Percentiles rank a stretch among this genome's conserved stretches.
Evolutionary conservation across 2,888 invertebrate species (phyloP).

Genomic region (Eristalis arbustorum): DNA sequence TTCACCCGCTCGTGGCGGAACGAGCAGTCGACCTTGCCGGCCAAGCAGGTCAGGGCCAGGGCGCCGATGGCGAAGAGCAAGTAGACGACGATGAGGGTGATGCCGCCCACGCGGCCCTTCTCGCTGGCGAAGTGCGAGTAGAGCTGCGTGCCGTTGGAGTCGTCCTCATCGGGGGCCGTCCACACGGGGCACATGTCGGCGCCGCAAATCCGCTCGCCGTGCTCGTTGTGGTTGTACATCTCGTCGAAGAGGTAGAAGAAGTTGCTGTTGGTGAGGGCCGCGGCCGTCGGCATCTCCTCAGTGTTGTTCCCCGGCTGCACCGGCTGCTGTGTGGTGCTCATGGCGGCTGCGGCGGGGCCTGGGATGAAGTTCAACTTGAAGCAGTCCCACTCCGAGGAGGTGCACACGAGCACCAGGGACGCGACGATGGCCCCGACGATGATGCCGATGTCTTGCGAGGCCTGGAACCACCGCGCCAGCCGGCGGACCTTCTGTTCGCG

Average conservation of each 20-base stretch:
- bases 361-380: constrained; percentile 57
- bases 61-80: constrained; percentile 80
- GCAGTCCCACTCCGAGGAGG: constrained; percentile 77
- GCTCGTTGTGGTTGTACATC: constrained; percentile 82
- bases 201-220: constrained; percentile 83
- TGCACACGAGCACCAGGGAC: constrained; percentile 80
- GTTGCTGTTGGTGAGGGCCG: constrained; percentile 29
- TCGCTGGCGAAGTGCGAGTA: constrained; percentile 76
- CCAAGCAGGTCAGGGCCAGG: constrained; percentile 79
- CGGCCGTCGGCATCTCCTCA: constrained; percentile 31
- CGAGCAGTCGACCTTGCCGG: constrained; percentile 79
- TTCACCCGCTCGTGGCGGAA: constrained; percentile 81
- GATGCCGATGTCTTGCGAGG: constrained; percentile 82
- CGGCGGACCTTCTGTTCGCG: constrained; percentile 81
- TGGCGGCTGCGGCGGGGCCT: constrained; percentile 18
- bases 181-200: constrained; percentile 82
- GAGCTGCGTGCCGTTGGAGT: constrained; percentile 72
- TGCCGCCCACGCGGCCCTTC: constrained; percentile 74
- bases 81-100: constrained; percentile 76
- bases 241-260: constrained; percentile 77
- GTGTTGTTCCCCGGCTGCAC: background rate
- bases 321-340: background rate
- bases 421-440: constrained; percentile 82
- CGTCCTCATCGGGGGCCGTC: constrained; percentile 68
- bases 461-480: constrained; percentile 82